phyloP scores from a whole-genome alignment of 2,113 vertebrate genomes.

The Carollia perspicillata region DNA sequence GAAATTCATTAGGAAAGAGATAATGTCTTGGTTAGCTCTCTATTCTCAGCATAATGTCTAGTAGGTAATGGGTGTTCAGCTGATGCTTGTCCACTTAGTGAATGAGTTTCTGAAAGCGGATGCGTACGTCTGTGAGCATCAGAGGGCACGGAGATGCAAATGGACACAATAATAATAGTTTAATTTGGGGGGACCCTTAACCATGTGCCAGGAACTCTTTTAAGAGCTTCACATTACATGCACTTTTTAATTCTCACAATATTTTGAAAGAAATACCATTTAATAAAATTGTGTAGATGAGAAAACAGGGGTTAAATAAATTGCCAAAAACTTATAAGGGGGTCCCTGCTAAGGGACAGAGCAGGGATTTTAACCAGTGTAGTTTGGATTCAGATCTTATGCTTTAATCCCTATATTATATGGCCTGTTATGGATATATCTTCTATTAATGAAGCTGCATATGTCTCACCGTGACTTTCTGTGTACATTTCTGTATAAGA shows the following conservation, averaged over 20 bases:
- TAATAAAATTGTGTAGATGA: neutral
- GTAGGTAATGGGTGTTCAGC: neutral
- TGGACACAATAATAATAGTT: neutral
- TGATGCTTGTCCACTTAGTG: neutral
- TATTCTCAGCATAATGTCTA: neutral
- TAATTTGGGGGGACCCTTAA: neutral
- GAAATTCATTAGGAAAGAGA: neutral
- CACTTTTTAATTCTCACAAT: constrained; percentile 11
- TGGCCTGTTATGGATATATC: neutral
- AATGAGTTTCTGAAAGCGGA: neutral
- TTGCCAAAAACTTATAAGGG: neutral
- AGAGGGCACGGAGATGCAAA: neutral
- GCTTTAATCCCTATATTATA: neutral
- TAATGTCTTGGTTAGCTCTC: neutral
- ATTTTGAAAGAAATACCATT: neutral
- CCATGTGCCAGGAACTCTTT: neutral
- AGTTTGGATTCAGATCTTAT: neutral
- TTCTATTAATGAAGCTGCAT: neutral
- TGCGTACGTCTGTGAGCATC: neutral
- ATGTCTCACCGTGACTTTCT: neutral
- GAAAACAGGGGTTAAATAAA: neutral
- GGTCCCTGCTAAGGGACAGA: neutral
- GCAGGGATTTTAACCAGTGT: neutral
- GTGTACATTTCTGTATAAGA: neutral
- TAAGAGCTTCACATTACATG: neutral